Evolutionary conservation across 2,797 vertebrate species (phyloP), one percentile per base, ranked within the genome.

Genomic region (Simalia tracyae): DNA sequence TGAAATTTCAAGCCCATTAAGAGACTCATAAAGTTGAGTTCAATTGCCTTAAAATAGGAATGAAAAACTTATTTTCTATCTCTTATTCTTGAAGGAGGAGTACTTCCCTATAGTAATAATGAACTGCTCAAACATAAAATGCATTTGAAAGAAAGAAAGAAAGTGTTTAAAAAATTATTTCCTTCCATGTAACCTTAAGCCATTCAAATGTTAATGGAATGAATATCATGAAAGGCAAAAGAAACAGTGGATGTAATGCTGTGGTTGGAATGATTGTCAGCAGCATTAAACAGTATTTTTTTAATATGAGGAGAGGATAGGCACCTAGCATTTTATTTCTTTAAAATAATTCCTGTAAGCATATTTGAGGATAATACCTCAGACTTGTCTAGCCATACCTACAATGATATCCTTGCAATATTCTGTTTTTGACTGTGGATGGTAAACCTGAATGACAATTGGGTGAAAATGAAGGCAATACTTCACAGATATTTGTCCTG

Each of bases 21-120:
- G 95, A 97, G 95, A 97, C 97, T 98, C 97, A 96, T 92, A 93
- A 46, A 93, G 95, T 92, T 88, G 97, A 98, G 97, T 98, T 95
- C 96, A 97, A 96, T 97, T 98, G 98, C 98, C 98, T 98, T 98
- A 98, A 98, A 98, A 95, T 94, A 96, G 93, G 97, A 98, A 94
- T 24, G 90, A 96, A 95, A 95, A 95, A 97, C 96, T 94, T 96
- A 97, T 97, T 97, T 96, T 97, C 93, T 96, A 93, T 97, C 93
- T 97, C 93, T 97, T 97, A 96, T 95, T 96, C 93, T 95, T 96
- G 94, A 97, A 95, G 93, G 94, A 96, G 96, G 96, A 95, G 95
- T 95, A 88, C 90, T 95, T 94, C 85, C 42, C 94, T 95, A 93
- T 93, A 93, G 93, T 93, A 93, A 94, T 97, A 96, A 96, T 94